A percentile compares a stretch with the other conserved stretches of the same genome.
Evolutionary conservation across 2,797 vertebrate genomes (phyloP).

Genomic region (Garrulus glandarius): DNA sequence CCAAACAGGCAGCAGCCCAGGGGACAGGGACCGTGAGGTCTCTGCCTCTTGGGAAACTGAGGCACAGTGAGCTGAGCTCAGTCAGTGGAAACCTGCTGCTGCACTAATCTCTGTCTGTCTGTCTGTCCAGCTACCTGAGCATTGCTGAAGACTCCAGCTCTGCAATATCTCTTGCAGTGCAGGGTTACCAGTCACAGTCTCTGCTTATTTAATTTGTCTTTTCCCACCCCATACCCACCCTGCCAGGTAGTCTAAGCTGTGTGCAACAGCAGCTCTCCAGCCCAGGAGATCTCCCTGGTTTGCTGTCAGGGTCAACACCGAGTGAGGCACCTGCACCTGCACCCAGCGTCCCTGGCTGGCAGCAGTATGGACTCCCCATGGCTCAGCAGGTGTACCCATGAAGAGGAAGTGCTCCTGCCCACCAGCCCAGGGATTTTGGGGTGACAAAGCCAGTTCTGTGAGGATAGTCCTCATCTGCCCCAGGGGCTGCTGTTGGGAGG

Average conservation of each 20-base stretch:
- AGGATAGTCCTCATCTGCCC: neutral
- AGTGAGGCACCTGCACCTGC: neutral
- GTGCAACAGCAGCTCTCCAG: neutral
- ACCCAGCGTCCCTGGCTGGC: neutral
- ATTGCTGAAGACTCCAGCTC: neutral
- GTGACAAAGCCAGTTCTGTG: neutral
- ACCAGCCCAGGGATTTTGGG: neutral
- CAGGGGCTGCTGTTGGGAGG: neutral
- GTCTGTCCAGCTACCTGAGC: neutral
- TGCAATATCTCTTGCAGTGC: neutral
- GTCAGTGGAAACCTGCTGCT: neutral
- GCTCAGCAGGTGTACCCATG: neutral
- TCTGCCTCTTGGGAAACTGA: neutral
- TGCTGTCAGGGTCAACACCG: neutral
- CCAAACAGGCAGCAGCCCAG: neutral
- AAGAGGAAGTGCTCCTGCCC: neutral
- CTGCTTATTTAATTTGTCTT: neutral
- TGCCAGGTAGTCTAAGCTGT: neutral
- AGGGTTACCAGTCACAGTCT: neutral
- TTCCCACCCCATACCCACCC: rapidly evolving
- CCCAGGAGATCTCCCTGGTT: neutral
- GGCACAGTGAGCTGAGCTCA: rapidly evolving
- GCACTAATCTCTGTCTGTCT: neutral
- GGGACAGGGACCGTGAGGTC: neutral
- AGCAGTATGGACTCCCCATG: rapidly evolving